These are phyloP conservation scores for Campoletis raptor DNA, from an alignment of 2,888 invertebrate genomes.

Conservation along the genomic window DNA sequence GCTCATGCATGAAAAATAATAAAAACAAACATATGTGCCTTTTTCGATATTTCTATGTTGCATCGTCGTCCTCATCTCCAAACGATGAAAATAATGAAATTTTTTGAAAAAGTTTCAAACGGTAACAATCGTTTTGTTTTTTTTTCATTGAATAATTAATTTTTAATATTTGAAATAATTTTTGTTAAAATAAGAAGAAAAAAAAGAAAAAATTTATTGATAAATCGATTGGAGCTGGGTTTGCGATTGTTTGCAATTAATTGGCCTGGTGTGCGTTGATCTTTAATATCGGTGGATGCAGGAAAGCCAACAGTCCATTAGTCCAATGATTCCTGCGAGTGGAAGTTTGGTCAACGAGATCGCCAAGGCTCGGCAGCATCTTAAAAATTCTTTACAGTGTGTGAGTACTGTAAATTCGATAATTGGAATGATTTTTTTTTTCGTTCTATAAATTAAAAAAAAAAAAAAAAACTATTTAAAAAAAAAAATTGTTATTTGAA, in stretches of 20 bases:
- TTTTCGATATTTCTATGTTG: constrained; percentile 51
- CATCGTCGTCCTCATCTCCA: constrained; percentile 70
- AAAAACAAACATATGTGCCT: not conserved
- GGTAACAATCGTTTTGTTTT: too few species aligned
- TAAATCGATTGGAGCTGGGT: constrained; percentile 30
- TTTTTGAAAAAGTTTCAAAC: too few species aligned
- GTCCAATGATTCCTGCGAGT: constrained; percentile 78
- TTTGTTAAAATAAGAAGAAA: too few species aligned
- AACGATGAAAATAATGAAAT: constrained; percentile 29
- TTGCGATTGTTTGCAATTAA: constrained; percentile 69
- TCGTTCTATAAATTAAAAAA: not conserved
- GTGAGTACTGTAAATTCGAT: constrained; percentile 83
- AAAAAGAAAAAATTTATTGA: constrained; percentile 1
- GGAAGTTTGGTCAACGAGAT: constrained; percentile 91
- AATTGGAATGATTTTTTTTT: constrained; percentile 13
- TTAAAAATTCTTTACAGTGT: constrained; percentile 87
- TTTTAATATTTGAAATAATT: too few species aligned
- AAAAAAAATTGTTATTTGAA: not conserved
- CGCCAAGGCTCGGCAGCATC: constrained; percentile 94
- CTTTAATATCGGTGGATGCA: constrained; percentile 80
- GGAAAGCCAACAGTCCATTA: constrained; percentile 80
- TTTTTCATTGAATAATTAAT: too few species aligned
- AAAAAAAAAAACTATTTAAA: not conserved
- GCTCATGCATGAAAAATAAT: constrained; percentile 12
- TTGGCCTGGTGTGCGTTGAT: constrained; percentile 79